Conservation (phyloP, 2,113 vertebrate species). For the Clarias macrocephalus region DNA sequence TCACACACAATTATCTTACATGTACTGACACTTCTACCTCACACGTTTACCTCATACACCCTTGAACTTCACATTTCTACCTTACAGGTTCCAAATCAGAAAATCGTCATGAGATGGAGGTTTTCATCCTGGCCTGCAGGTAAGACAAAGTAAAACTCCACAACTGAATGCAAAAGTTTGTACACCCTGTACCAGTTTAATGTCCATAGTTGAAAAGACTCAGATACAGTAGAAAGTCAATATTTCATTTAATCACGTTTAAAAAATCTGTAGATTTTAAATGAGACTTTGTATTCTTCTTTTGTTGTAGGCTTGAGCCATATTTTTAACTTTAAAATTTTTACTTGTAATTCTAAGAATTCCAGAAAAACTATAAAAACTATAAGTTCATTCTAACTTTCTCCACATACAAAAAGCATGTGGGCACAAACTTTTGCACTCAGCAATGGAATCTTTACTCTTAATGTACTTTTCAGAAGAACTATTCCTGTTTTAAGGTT, state of each 20-base stretch:
- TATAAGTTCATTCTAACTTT: neutral
- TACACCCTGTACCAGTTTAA: neutral
- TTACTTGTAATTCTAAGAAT: neutral
- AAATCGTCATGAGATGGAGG: slow-evolving; percentile 86
- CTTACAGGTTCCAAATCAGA: slow-evolving; percentile 77
- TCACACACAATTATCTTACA: no score
- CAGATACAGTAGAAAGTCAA: neutral
- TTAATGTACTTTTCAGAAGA: neutral
- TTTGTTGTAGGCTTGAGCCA: no score
- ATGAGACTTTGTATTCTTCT: no score
- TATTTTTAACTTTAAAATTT: no score
- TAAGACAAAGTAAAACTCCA: slow-evolving; percentile 43
- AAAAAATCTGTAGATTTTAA: no score
- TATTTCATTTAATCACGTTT: neutral
- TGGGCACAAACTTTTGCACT: neutral
- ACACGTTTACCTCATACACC: neutral
- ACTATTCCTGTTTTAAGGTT: neutral
- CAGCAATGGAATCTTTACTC: neutral
- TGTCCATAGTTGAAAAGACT: neutral
- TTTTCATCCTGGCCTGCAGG: slow-evolving; percentile 87
- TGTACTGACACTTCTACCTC: neutral
- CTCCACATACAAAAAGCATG: neutral
- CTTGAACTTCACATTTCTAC: neutral
- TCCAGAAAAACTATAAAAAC: neutral
- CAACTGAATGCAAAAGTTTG: neutral